These are phyloP conservation scores for Cyclopterus lumpus DNA, from an alignment of 2,797 vertebrate species.

Conservation along the genomic window DNA sequence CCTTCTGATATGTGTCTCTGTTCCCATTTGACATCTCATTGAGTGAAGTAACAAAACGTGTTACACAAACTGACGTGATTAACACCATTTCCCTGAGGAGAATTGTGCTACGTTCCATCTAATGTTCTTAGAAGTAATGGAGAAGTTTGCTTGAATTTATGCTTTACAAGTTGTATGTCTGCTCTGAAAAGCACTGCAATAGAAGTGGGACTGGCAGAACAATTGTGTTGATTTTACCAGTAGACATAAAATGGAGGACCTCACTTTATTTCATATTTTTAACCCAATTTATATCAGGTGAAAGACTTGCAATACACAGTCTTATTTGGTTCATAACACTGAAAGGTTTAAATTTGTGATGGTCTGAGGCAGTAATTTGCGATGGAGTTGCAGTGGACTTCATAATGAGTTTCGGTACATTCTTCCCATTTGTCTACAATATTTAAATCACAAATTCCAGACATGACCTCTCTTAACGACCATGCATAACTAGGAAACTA, in stretches of 20 bases:
- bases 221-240: not conserved
- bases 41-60: not conserved
- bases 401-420: not conserved
- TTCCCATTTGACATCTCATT: not conserved
- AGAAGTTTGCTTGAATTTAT: not conserved
- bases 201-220: not conserved
- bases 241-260: not conserved
- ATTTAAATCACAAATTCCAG: not conserved
- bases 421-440: not conserved
- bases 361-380: not conserved
- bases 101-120: not conserved
- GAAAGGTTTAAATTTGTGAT: not conserved
- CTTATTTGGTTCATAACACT: not conserved
- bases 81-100: fast-evolving
- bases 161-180: not conserved
- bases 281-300: not conserved
- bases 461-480: not conserved
- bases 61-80: not conserved
- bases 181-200: not conserved
- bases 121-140: not conserved
- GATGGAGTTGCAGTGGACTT: not conserved
- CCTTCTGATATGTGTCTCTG: not conserved
- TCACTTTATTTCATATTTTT: not conserved
- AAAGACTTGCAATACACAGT: not conserved
- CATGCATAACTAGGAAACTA: no score